Base-by-base conservation (phyloP, 2,113 vertebrate species). In the Dryoscopus gambensis region DNA sequence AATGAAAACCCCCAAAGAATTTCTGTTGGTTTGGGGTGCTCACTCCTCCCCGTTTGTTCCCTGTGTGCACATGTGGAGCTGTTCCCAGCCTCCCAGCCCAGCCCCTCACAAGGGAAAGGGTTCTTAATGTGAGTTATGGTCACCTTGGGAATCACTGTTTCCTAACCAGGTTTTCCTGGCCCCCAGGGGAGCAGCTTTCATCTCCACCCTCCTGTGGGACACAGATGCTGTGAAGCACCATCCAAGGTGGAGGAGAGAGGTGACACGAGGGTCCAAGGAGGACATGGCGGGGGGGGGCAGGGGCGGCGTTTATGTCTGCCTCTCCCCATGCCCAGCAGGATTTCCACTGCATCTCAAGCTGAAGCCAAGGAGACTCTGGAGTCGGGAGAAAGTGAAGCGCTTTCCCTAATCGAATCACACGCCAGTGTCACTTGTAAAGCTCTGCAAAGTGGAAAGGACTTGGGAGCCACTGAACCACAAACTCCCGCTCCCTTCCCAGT, bases 341-440 rank as follows among this genome's bases (percentile, higher is more conserved):
- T 87, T 96, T 89, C 63, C 46, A 69, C 20, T 3, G 3, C 33
- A 21, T 77, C 65, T 87, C 19, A 13, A 68, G 91, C 91, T 65
- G 88, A 88, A 85, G 56, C 87, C 7, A 4, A 87, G 79, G 76
- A 95, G 84, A 37, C 70, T 93, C 73, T 50, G 85, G 83, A 78
- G 83, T 67, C 3, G 2, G 76, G 59, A 37, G 88, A 89, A 89
- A 91, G 86, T 28, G 60, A 95, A 97, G 71, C 0, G 8, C 57
- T 95, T 59, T 95, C 84, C 92, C 89, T 97, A 96, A 97, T 96
- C 80, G 4, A 97, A 97, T 97, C 97, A 97, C 95, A 97, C 74
- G 77, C 90, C 84, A 47, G 95, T 44, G 63, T 93, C 93, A 65
- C 91, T 94, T 1, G 24, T 53, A 81, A 97, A 96, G 95, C 91